Percentiles rank a stretch among this genome's conserved stretches.
phyloP scores from a whole-genome alignment of 2,797 vertebrate species.

The Gallinago nigripennis region DNA sequence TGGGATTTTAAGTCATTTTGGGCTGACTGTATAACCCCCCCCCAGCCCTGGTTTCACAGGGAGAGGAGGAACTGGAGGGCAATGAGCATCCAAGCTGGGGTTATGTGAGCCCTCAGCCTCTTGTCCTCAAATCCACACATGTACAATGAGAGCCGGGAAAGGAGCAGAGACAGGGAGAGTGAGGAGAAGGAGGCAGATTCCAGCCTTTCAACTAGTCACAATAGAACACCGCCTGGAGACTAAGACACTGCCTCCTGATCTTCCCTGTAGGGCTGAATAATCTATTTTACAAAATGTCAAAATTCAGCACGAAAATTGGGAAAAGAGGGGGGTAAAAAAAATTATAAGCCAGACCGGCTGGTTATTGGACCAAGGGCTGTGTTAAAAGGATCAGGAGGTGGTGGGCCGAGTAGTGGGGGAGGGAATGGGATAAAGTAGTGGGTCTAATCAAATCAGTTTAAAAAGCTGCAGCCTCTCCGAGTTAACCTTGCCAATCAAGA shows the following conservation, averaged over 20 bases:
- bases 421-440: constrained; percentile 75
- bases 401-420: constrained; percentile 63
- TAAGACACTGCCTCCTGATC: constrained; percentile 31
- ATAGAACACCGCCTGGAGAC: neutral
- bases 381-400: constrained; percentile 93
- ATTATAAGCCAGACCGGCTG: neutral
- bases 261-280: constrained; percentile 41
- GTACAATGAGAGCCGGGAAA: neutral
- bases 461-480: constrained; percentile 81
- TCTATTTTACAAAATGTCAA: constrained; percentile 67
- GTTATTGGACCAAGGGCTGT: constrained; percentile 69
- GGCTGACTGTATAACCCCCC: neutral
- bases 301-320: constrained; percentile 62
- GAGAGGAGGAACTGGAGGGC: neutral
- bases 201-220: neutral
- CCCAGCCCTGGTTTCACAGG: neutral
- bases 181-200: neutral
- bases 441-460: constrained; percentile 91
- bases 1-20: neutral
- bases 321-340: neutral
- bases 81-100: neutral
- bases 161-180: neutral
- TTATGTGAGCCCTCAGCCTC: neutral
- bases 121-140: neutral
- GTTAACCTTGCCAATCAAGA: constrained; percentile 92